Percentiles rank a stretch among this genome's conserved stretches.
Evolutionary conservation across 2,113 vertebrate species (phyloP).

Genomic region (Plectropomus leopardus): DNA sequence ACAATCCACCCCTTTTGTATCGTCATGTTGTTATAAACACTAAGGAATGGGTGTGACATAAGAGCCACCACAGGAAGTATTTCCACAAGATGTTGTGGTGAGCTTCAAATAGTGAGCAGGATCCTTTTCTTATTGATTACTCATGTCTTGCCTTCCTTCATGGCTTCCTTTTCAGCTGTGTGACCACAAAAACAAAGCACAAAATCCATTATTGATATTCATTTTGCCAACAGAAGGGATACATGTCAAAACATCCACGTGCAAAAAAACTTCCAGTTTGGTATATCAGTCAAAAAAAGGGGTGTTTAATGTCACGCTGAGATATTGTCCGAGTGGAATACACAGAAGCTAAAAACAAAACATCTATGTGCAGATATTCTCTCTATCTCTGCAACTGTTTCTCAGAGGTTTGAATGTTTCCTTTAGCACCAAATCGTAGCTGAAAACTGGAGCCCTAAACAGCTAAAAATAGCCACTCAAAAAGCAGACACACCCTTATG

Average conservation of each 20-base stretch:
- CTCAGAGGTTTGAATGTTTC: not conserved
- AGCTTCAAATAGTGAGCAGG: not conserved
- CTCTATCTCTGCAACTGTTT: not conserved
- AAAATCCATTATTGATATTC: not conserved
- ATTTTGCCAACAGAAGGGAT: not conserved
- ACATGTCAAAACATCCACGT: conserved; percentile 8
- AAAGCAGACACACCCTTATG: not conserved
- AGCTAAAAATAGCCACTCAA: conserved; percentile 23
- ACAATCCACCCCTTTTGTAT: not conserved
- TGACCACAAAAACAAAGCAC: conserved; percentile 9
- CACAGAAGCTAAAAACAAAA: not conserved
- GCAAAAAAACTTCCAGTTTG: not conserved
- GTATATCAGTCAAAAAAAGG: not conserved
- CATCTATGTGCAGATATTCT: not conserved
- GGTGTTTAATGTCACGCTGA: not conserved
- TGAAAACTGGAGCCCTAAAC: conserved; percentile 12
- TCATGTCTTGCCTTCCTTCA: not conserved
- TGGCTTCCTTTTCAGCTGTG: conserved; percentile 8
- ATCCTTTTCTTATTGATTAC: conserved; percentile 23
- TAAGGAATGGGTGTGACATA: not conserved
- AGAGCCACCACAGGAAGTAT: not conserved
- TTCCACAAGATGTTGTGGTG: conserved; percentile 1
- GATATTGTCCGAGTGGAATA: conserved; percentile 1
- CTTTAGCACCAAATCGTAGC: not conserved
- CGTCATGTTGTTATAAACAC: not conserved